phyloP scores from a whole-genome alignment of 2,113 vertebrate species.

The Bos indicus region DNA sequence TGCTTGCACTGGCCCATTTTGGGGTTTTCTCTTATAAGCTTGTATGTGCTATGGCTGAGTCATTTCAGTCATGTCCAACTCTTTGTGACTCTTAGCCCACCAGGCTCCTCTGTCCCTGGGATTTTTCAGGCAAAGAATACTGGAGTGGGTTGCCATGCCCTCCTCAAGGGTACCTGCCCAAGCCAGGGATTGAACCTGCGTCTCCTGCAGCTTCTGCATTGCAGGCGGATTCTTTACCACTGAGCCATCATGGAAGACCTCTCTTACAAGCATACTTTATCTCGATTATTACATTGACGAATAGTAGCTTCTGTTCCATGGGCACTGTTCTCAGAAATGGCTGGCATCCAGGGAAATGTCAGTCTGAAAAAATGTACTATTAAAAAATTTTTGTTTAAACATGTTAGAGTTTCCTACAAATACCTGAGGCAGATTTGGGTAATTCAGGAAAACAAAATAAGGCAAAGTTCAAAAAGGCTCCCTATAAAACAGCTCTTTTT shows the following conservation, averaged over 20 bases:
- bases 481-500: not conserved
- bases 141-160: not conserved
- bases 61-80: not conserved
- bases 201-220: not conserved
- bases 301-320: not conserved
- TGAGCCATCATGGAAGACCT: not conserved
- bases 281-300: not conserved
- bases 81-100: not conserved
- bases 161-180: not conserved
- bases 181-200: fast-evolving
- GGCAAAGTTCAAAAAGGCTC: not conserved
- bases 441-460: not conserved
- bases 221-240: not conserved
- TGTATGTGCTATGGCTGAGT: not conserved
- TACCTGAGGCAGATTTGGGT: not conserved
- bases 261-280: not conserved
- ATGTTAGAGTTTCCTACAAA: not conserved
- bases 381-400: not conserved
- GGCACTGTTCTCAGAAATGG: not conserved
- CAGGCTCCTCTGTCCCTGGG: not conserved
- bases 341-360: not conserved
- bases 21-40: not conserved
- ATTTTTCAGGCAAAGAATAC: not conserved
- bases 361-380: not conserved
- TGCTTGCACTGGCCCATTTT: not conserved